phyloP scores from a whole-genome alignment of 1,140 invertebrate species.

The Rhopalosiphum maidis region DNA sequence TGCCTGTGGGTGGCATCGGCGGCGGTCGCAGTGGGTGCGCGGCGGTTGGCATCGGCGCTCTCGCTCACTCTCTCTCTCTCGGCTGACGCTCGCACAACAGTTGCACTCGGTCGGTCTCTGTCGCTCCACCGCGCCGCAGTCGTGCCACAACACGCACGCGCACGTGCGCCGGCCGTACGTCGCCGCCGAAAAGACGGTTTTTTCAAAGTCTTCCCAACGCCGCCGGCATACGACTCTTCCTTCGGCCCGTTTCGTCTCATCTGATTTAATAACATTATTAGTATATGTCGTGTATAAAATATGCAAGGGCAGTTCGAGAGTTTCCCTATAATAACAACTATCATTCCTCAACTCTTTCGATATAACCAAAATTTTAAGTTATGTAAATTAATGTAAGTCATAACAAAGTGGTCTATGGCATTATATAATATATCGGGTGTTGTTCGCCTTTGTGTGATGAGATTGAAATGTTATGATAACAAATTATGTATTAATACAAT shows the following conservation, averaged over 20 bases:
- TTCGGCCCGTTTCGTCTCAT: not conserved
- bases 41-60: not conserved
- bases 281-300: not conserved
- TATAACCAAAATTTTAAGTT: too few relatives aligned
- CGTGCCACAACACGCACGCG: conserved; percentile 51
- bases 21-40: not conserved
- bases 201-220: not conserved
- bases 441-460: not conserved
- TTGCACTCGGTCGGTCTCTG: not conserved
- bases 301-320: not conserved
- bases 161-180: not conserved
- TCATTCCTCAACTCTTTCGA: not conserved
- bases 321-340: not conserved
- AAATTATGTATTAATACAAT: not conserved
- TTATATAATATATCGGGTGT: not conserved
- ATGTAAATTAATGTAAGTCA: not conserved
- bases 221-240: not conserved
- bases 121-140: not conserved
- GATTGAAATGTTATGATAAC: not conserved
- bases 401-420: not conserved
- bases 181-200: not conserved
- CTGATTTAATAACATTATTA: not conserved
- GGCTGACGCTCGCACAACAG: too few relatives aligned
- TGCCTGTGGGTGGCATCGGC: not conserved
- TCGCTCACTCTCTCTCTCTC: not conserved